These are phyloP conservation scores for Drosophila ironensis DNA, from an alignment of 1,140 invertebrate species.

Conservation along the genomic window DNA sequence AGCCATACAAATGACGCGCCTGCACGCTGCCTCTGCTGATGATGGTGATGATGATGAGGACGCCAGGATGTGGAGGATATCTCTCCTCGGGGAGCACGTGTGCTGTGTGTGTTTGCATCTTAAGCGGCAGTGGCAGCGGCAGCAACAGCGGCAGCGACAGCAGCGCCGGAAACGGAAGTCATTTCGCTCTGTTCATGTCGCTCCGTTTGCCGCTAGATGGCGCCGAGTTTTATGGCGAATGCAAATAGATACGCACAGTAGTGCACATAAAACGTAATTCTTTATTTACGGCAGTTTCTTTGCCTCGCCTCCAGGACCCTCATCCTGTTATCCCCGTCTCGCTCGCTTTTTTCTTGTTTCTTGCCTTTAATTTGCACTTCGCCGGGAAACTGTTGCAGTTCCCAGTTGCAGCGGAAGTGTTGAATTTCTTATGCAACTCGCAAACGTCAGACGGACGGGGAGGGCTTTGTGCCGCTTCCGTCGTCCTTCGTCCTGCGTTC, in stretches of 20 bases:
- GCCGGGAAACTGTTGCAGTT: slow-evolving; percentile 43
- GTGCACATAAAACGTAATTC: slow-evolving; percentile 55
- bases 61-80: not conserved
- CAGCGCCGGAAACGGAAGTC: slow-evolving; percentile 67
- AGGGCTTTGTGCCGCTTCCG: not conserved
- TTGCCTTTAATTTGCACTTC: slow-evolving; percentile 42
- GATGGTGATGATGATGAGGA: slow-evolving; percentile 50
- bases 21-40: slow-evolving; percentile 17
- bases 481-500: slow-evolving; percentile 7
- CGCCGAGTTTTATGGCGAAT: slow-evolving; percentile 67
- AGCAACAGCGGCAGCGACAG: slow-evolving; percentile 47
- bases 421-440: slow-evolving; percentile 59
- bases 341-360: not conserved
- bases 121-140: slow-evolving; percentile 46
- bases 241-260: slow-evolving; percentile 47
- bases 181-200: slow-evolving; percentile 57
- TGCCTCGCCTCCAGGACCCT: not conserved
- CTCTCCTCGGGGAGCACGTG: not conserved
- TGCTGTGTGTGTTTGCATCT: slow-evolving; percentile 51
- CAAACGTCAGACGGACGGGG: slow-evolving; percentile 26
- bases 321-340: not conserved
- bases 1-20: slow-evolving; percentile 67
- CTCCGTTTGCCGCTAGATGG: slow-evolving; percentile 38
- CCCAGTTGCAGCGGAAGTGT: slow-evolving; percentile 52
- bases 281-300: slow-evolving; percentile 51